Percentiles rank a stretch among this genome's conserved stretches.
Evolutionary conservation across 2,113 vertebrate species (phyloP).

Genomic region (Alexandromys fortis): DNA sequence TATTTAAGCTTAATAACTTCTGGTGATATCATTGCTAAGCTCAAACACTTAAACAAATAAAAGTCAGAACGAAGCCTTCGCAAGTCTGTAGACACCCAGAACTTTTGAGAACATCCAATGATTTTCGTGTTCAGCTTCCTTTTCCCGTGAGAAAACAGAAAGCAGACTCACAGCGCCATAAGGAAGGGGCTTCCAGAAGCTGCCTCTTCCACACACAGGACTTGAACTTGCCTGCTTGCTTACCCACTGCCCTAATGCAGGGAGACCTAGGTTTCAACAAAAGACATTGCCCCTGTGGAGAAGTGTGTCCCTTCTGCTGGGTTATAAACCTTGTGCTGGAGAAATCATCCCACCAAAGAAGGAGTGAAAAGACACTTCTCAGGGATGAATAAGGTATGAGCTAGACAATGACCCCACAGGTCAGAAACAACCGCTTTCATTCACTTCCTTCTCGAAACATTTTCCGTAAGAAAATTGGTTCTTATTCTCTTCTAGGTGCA

Average conservation of each 20-base stretch:
- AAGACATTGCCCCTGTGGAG: neutral
- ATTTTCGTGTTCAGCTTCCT: neutral
- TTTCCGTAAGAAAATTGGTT: constrained; percentile 32
- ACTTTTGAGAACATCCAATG: constrained; percentile 42
- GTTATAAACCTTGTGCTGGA: neutral
- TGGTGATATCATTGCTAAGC: constrained; percentile 73
- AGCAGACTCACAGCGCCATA: neutral
- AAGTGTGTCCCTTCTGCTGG: neutral
- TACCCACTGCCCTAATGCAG: neutral
- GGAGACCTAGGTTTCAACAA: neutral
- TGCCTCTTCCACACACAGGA: neutral
- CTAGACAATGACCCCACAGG: neutral
- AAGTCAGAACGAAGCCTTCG: constrained; percentile 4
- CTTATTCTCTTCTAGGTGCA: constrained; percentile 33
- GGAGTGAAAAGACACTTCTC: neutral
- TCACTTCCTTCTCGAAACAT: constrained; percentile 20
- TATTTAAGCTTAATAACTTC: constrained; percentile 66
- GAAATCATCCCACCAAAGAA: neutral
- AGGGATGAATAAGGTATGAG: neutral
- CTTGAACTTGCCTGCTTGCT: neutral
- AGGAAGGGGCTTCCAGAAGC: neutral
- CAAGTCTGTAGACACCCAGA: neutral
- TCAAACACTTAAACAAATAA: constrained; percentile 65
- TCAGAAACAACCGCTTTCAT: constrained; percentile 5
- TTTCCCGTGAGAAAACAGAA: constrained; percentile 24